These are phyloP conservation scores for Sceloporus tristichus DNA, from an alignment of 2,113 vertebrate species.

Conservation along the genomic window DNA sequence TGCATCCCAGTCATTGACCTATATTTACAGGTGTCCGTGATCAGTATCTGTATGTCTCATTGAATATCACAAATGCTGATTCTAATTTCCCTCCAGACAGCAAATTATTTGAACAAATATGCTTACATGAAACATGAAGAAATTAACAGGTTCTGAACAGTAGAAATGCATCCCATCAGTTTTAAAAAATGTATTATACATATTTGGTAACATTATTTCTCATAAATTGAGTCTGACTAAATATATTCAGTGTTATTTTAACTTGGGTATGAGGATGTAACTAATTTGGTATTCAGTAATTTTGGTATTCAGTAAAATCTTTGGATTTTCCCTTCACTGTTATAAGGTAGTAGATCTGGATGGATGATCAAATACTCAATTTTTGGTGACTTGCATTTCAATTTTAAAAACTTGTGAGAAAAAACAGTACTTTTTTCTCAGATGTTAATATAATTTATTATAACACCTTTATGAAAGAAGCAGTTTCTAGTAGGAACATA, in stretches of 20 bases:
- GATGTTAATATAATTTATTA: neutral
- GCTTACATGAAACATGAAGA: conserved; percentile 12
- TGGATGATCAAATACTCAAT: neutral
- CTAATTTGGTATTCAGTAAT: conserved; percentile 27
- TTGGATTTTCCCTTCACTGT: neutral
- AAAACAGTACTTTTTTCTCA: too few relatives aligned
- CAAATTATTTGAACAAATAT: conserved; percentile 18
- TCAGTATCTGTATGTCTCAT: conserved; percentile 37
- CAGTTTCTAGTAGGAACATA: neutral
- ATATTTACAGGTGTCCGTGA: conserved; percentile 33
- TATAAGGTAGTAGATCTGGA: neutral
- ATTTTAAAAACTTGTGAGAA: neutral
- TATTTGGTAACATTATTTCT: neutral
- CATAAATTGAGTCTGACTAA: conserved; percentile 20
- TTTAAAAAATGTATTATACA: neutral
- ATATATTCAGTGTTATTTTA: conserved; percentile 44
- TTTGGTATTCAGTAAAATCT: neutral
- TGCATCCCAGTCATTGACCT: conserved; percentile 43
- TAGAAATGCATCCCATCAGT: conserved; percentile 38
- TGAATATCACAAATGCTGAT: conserved; percentile 38
- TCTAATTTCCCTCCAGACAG: conserved; percentile 44
- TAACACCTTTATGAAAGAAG: neutral
- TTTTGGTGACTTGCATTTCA: neutral
- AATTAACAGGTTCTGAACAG: neutral
- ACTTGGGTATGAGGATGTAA: neutral